Evolutionary conservation across 2,113 vertebrate species (phyloP), one percentile per base, ranked within the genome.

Genomic region (Rhinichthys klamathensis): DNA sequence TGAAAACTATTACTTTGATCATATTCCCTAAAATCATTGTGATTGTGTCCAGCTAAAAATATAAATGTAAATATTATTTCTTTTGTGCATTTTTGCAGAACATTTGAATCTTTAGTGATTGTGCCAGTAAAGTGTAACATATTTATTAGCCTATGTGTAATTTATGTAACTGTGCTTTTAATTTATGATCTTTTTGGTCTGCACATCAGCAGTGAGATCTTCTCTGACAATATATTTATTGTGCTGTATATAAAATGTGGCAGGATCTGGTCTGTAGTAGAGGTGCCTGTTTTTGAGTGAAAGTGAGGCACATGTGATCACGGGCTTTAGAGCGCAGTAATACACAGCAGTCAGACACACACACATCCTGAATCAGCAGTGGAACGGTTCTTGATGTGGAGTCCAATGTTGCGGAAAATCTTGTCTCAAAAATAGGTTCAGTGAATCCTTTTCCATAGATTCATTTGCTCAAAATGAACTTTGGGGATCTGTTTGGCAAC

Each of bases 301-400:
- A 27, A 27, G 12, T 15, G 25, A 27, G n/a, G n/a, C 58, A 61
- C 58, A 60, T 4, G 11, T 25, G 58, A 61, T 61, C 58, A 51
- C 13, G 87, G 81, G 75, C 80, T 11, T 0, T 81, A 84, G 38
- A 23, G 85, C 4, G 2, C 60, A 63, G 60, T 27, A 63, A 25
- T 75, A 27, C 25, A 63, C 60, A 27, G n/a, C 60, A 27, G 38
- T 41, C 38, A 41, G 38, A 41, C 38, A 41, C 54, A 18, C 32
- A 0, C 32, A 70, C 6, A 38, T 41, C 8, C 35, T 41, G 3
- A 16, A 41, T 41, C 0, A 0, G 23, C 35, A 72, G 35, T 11
- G 15, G 67, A 38, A 38, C 67, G 38, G 60, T 63, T 63, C 12
- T 12, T 63, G 13, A 63, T 63, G 25, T 63, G 25, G 11, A 13